Evolutionary conservation across 2,888 invertebrate genomes (phyloP).

Genomic region (Branchipolynoe longqiensis): DNA sequence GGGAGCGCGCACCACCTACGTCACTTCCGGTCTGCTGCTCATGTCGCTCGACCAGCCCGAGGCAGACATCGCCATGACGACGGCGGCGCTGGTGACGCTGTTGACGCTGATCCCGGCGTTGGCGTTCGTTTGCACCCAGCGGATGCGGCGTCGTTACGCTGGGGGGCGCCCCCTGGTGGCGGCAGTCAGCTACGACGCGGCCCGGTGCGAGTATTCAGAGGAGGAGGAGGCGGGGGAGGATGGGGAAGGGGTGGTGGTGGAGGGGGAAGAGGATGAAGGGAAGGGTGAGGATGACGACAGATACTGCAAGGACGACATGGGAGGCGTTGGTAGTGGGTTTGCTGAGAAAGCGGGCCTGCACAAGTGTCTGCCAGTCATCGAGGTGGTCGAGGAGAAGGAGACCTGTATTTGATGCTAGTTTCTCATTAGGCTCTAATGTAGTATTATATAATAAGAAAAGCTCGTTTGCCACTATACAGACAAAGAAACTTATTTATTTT

Average conservation of each 20-base stretch:
- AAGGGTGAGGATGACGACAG: not conserved
- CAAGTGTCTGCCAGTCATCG: slow-evolving; percentile 16
- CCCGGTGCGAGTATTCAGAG: slow-evolving; percentile 21
- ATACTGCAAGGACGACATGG: no score
- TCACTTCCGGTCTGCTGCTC: slow-evolving; percentile 37
- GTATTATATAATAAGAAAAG: no score
- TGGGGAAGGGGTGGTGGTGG: not conserved
- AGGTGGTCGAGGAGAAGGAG: slow-evolving; percentile 48
- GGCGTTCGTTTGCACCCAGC: slow-evolving; percentile 39
- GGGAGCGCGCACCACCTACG: slow-evolving; percentile 57
- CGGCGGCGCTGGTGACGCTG: slow-evolving; percentile 47
- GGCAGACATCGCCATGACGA: slow-evolving; percentile 58
- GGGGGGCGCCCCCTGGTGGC: not conserved
- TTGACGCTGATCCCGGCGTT: slow-evolving; percentile 49
- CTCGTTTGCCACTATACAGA: no score
- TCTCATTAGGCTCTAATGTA: no score
- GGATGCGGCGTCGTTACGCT: slow-evolving; percentile 43
- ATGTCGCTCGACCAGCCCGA: slow-evolving; percentile 58
- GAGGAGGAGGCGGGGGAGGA: slow-evolving; percentile 12
- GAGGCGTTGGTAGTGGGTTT: no score
- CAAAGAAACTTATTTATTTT: no score
- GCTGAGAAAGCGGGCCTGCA: slow-evolving; percentile 20
- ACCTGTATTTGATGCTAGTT: slow-evolving; percentile 53
- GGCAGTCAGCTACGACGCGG: not conserved
- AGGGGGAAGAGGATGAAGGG: not conserved